Conservation (phyloP, 2,113 vertebrate species). For the Entelurus aequoreus region DNA sequence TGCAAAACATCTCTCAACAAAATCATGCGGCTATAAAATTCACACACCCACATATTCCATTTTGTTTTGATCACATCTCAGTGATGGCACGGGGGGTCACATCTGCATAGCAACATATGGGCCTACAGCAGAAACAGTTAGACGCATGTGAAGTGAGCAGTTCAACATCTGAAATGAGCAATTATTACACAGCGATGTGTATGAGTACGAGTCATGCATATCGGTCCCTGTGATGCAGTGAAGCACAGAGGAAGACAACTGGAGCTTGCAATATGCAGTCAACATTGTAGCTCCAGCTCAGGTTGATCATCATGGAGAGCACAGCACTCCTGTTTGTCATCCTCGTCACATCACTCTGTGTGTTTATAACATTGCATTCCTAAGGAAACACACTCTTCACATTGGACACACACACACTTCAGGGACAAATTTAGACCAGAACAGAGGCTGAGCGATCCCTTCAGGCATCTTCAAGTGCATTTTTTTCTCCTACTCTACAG, state of each 20-base stretch:
- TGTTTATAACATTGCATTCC: constrained; percentile 41
- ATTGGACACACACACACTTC: constrained; percentile 56
- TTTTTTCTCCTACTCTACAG: constrained; percentile 20
- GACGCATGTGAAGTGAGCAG: constrained; percentile 16
- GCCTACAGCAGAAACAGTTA: constrained; percentile 29
- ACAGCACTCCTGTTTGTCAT: constrained; percentile 29
- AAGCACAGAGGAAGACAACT: constrained; percentile 35
- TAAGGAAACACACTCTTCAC: constrained; percentile 43
- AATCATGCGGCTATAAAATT: too few species aligned
- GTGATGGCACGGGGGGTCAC: constrained; percentile 3
- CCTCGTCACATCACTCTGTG: constrained; percentile 14
- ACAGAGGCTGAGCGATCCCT: constrained; percentile 47
- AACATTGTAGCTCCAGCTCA: constrained; percentile 21
- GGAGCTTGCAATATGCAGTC: constrained; percentile 35
- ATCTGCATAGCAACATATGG: constrained; percentile 40
- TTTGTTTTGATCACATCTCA: constrained; percentile 13
- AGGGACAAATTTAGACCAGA: constrained; percentile 56
- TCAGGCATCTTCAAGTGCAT: constrained; percentile 21
- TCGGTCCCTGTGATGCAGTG: constrained; percentile 24
- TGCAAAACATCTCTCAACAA: too few species aligned
- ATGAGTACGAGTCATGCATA: constrained; percentile 37
- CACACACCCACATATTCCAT: neutral
- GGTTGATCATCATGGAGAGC: constrained; percentile 22
- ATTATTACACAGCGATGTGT: constrained; percentile 27
- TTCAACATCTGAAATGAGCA: constrained; percentile 41